Base-by-base conservation (phyloP, 2,888 invertebrate species). In the Papilio protenor region DNA sequence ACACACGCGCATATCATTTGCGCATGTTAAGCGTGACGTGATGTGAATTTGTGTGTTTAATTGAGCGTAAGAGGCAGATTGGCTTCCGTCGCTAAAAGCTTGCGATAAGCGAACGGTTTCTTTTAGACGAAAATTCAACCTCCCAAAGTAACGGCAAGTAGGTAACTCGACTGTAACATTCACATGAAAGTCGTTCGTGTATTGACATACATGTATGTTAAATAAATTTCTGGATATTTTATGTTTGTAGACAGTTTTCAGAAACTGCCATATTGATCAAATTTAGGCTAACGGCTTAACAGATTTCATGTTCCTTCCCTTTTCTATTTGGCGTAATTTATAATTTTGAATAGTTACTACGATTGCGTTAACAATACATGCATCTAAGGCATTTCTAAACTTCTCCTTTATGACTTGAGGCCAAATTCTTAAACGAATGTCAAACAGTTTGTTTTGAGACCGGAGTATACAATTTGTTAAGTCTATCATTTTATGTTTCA, bases 1-100 rank as follows among this genome's bases (percentile, higher is more conserved):
- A 27, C 27, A 40, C 57, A 57, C 73, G 57, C 57, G 57, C 18
- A n/a, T 49, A 2, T 27, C 55, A 21, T 23, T 59, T 64, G 66
- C 78, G 82, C 82, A 79, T 76, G 75, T 77, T 45, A 59, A 23
- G 21, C 66, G 64, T 77, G 73, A 45, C 73, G 27, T 59, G 74
- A 27, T 70, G 79, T 71, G 79, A 89, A 90, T 90, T 88, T 87
- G 86, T 87, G 85, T 84, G 89, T 89, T 86, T 89, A 91, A 91
- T 91, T 90, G 90, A 89, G 90, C 88, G 91, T 89, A 86, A 90
- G 88, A 82, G 85, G 76, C 71, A 79, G 79, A 79, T 85, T 82
- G 83, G 79, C 74, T 79, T 82, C 82, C 72, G 72, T 21, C 72
- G 73, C 73, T 78, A 57, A 73, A 75, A 76, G 78, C 69, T 59